Evolutionary conservation across 2,888 invertebrate genomes (phyloP), one percentile per base, ranked within the genome.

Genomic region (Drosophila anomalipes): DNA sequence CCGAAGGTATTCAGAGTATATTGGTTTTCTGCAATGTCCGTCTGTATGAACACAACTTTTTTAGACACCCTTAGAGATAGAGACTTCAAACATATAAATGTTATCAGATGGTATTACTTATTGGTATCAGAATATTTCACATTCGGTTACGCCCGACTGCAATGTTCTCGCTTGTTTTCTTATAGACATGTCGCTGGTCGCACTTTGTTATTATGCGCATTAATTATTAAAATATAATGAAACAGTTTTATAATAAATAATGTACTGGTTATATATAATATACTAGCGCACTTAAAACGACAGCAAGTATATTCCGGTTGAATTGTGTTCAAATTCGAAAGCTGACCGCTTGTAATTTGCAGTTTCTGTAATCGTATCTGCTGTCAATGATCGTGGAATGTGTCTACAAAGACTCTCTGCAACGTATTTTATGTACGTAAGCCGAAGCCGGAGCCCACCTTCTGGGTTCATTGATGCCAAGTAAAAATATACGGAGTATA

Each of bases 391-490:
- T 61, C 30, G 5, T 28, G 44, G 22, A 69, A 54, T 79, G 39
- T 64, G 35, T 26, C 62, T 59, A 60, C 35, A 64, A 44, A 32
- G 28, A 26, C 4, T 26, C 26, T 37, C 33, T 49, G 49, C 41
- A 57, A 33, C 49, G 81, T 76, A 60, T 63, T 62, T 49, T 37
- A 47, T 22, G 47, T 53, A 19, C 28, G 56, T 57, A 57, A 57
- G 14, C 28, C 28, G 28, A 56, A 2, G 9, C 32, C 28, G 12
- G 12, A 14, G 32, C 54, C 65, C 22, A 22, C 22, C 22, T 22
- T 22, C 22, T 26, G 52, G 44, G 78, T 80, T 80, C 81, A 77
- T 51, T 76, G 66, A 67, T 67, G 81, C 53, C 71, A 70, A 28
- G 32, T 9, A 26, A 35, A 65, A 54, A 16, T 19, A 28, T 10